A percentile compares a stretch with the other conserved stretches of the same genome.
phyloP scores from a whole-genome alignment of 2,888 invertebrate genomes.

The Entomobrya multifasciata region DNA sequence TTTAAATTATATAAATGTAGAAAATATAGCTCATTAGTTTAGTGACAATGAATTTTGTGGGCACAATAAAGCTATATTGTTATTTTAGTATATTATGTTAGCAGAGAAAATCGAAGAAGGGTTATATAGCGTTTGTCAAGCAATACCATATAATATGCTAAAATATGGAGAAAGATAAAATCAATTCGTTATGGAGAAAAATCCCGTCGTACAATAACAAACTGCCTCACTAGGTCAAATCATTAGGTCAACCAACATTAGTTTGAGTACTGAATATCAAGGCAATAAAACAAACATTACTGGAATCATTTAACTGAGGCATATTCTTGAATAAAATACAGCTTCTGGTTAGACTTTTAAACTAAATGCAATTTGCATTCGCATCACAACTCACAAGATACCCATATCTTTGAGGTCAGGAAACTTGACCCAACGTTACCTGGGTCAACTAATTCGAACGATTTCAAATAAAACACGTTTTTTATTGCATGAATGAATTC shows the following conservation, averaged over 20 bases:
- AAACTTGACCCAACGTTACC: no score
- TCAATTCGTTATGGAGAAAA: background rate
- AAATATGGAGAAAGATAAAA: background rate
- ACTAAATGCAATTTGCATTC: no score
- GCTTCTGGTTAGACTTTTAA: no score
- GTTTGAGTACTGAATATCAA: constrained; percentile 28
- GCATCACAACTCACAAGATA: constrained; percentile 6
- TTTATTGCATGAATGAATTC: no score
- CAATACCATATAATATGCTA: background rate
- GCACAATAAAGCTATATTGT: constrained; percentile 31
- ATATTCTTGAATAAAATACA: no score
- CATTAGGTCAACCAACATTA: background rate
- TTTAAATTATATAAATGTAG: background rate
- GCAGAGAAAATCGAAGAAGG: no score
- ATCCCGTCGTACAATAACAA: constrained; percentile 36
- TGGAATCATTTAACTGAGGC: no score
- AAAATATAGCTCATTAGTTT: background rate
- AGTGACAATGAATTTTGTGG: constrained; percentile 20
- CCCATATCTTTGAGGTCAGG: no score
- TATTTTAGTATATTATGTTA: no score
- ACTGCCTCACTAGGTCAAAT: constrained; percentile 28
- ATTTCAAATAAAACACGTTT: no score
- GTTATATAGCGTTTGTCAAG: no score
- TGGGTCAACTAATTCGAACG: no score
- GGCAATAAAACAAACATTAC: constrained; percentile 38